Evolutionary conservation across 2,113 vertebrate species (phyloP), one percentile per base, ranked within the genome.

Genomic region (Erpornis zantholeuca): DNA sequence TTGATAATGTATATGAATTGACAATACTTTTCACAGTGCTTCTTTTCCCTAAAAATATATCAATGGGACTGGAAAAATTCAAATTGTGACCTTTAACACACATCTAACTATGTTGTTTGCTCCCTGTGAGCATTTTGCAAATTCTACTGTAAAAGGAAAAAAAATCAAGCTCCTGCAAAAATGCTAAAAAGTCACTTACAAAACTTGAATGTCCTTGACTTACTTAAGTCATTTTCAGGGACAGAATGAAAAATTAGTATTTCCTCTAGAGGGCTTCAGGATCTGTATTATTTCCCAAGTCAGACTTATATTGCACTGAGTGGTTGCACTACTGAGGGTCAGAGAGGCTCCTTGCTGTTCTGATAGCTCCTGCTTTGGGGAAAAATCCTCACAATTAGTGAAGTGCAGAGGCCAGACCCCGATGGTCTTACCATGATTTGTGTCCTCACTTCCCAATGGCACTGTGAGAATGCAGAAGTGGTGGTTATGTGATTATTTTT

Each of bases 211-310:
- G 65, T 18, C 93, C 87, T 96, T 96, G 95, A 87, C 81, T 93
- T 80, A 92, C 81, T 92, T 82, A 15, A 92, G 68, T 50, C 8
- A 70, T 86, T 90, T 90, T 22, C 83, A 90, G 80, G 63, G 88
- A 83, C 64, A 80, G 68, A 42, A 86, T 80, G 86, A 96, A 69
- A 96, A 91, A 94, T 88, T 40, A 81, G 33, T 66, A 52, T 91
- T 96, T 92, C 93, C 92, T 96, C 78, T 95, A 94, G 92, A 95
- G 93, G 90, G 95, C 93, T 97, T 89, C 95, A 85, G 84, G 84
- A 61, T 85, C 87, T 95, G 7, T 31, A 42, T 38, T 66, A 89
- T 76, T 92, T n/a, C 77, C 75, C 52, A 71, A 91, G 77, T 38
- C 60, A 47, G n/a, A 81, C 50, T 38, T 57, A 4, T 3, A 38